Base-by-base conservation (phyloP, 37 sponge, comb jelly and placozoan species). In the Bolinopsis microptera region DNA sequence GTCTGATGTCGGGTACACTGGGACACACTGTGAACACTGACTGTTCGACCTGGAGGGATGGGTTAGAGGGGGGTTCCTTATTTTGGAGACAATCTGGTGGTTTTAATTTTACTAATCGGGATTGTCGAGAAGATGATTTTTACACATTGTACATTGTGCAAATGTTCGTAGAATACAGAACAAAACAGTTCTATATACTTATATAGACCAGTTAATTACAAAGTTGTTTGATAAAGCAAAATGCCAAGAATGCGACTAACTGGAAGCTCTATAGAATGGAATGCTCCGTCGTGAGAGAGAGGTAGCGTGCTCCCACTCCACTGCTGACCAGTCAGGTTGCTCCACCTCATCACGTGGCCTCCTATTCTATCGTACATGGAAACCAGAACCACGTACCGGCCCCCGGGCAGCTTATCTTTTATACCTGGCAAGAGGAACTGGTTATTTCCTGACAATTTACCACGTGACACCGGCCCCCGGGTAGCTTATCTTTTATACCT, bases 1-100 rank as follows among this genome's bases (percentile, higher is more conserved):
- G 94, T 25, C 94, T 92, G 27, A 94, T 92, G 75, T 94, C 94
- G 8, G 94, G 94, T 5, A 61, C 76, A 34, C 93, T 33, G 22
- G 94, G 94, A 93, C 94, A 94, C 92, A 94, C 94, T 25, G 94
- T 94, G 94, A 94, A 94, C 38, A 94, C 94, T 8, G 77, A 75
- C 38, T 94, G 94, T 69, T 94, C 75, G 18, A 94, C 61, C 94
- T 94, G 38, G 1, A 13, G 69, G 8, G 61, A 25, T 26, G 40
- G 27, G n/a, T n/a, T n/a, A n/a, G n/a, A n/a, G n/a, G 34, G 23
- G 16, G 16, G 34, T 31, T 76, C 16, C 34, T 32, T 76, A 21
- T 31, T 24, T 22, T 31, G 22, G 22, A 32, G 32, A 32, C 22
- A 32, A 22, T 18, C 16, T 23, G 21, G 32, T 16, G 22, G 32